Percentiles rank a stretch among this genome's conserved stretches.
These are phyloP conservation scores for Melanotaenia trifasciata DNA, from an alignment of 2,797 vertebrate species.

Conservation along the genomic window DNA sequence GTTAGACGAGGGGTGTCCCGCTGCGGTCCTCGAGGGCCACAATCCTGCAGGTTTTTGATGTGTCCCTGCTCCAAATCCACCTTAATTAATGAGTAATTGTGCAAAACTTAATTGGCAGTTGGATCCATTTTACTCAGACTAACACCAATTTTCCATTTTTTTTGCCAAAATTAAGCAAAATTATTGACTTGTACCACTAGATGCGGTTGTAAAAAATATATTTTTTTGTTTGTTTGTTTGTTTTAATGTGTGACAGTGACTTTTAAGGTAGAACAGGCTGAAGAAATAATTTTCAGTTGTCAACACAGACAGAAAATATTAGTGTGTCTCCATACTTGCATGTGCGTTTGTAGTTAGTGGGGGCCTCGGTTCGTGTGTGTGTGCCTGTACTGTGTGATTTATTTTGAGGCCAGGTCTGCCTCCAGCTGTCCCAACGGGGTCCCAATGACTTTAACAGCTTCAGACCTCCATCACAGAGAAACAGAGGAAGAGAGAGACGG, in stretches of 20 bases:
- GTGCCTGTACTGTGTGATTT: conserved; percentile 57
- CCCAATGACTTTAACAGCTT: conserved; percentile 75
- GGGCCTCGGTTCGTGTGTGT: conserved; percentile 23
- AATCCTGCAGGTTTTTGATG: too few relatives aligned
- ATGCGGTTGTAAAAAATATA: background rate
- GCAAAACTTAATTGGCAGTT: too few relatives aligned
- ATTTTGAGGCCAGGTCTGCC: conserved; percentile 61
- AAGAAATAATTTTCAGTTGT: conserved; percentile 15
- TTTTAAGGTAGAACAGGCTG: conserved; percentile 18
- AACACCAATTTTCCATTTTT: background rate
- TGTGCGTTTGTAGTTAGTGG: conserved; percentile 40
- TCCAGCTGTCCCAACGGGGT: conserved; percentile 66
- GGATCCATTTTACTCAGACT: background rate
- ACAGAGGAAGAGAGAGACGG: conserved; percentile 24
- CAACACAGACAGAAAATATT: conserved; percentile 31
- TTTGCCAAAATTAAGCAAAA: background rate
- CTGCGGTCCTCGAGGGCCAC: too few relatives aligned
- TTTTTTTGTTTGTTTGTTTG: background rate
- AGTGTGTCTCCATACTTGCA: conserved; percentile 15
- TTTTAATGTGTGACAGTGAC: background rate
- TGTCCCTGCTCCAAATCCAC: too few relatives aligned
- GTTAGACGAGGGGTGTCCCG: too few relatives aligned
- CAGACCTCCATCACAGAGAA: conserved; percentile 68
- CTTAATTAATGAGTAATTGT: too few relatives aligned
- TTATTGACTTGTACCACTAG: background rate